phyloP scores from a whole-genome alignment of 2,888 invertebrate species.

The Rhimphoctona megacephalus region DNA sequence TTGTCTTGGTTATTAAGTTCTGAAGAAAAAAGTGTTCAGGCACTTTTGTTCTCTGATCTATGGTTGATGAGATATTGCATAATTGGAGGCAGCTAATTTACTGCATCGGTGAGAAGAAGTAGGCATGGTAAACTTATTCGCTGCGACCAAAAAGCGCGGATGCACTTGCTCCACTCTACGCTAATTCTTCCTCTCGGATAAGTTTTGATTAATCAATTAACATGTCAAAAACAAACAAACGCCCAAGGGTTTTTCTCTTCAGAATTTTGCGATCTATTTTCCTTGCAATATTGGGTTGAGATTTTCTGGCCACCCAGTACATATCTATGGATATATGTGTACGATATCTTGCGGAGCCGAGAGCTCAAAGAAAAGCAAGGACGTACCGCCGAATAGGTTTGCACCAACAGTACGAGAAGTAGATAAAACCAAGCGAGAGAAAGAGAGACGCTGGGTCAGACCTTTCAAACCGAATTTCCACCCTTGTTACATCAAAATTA shows the following conservation, averaged over 20 bases:
- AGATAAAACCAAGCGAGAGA: conserved; percentile 46
- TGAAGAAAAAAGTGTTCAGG: neutral
- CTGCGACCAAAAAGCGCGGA: neutral
- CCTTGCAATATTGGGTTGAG: neutral
- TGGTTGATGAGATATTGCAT: neutral
- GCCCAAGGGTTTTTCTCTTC: neutral
- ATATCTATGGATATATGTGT: neutral
- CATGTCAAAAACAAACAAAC: neutral
- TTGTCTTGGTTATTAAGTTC: neutral
- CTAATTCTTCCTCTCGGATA: neutral
- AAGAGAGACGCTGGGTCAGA: conserved; percentile 41
- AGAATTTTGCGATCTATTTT: neutral
- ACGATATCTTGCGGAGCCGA: conserved; percentile 17
- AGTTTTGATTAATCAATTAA: neutral
- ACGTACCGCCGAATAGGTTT: conserved; percentile 68
- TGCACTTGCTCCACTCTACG: neutral
- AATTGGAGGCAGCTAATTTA: neutral
- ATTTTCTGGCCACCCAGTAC: neutral
- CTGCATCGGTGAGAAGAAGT: neutral
- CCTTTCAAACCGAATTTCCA: conserved; percentile 38
- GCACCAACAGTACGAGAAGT: conserved; percentile 64
- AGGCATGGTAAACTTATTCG: neutral
- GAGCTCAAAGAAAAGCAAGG: conserved; percentile 63
- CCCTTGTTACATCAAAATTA: conserved; percentile 47
- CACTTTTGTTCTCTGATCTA: neutral